A percentile compares a stretch with the other conserved stretches of the same genome.
These are phyloP conservation scores for Galago senegalensis DNA, from an alignment of 2,797 vertebrate genomes.

Conservation along the genomic window DNA sequence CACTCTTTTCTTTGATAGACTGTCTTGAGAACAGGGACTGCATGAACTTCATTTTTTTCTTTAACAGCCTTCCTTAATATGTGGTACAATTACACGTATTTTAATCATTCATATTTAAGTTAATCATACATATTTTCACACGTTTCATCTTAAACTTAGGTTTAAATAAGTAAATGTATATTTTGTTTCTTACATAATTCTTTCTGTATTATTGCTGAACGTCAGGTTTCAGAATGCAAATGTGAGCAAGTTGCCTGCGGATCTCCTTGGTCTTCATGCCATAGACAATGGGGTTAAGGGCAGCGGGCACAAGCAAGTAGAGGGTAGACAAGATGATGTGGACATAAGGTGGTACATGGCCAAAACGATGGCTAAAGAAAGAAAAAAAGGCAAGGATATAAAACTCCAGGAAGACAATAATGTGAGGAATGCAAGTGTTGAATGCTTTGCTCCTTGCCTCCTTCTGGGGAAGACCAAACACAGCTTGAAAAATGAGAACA, in stretches of 20 bases:
- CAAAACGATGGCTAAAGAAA: constrained; percentile 82
- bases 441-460: constrained; percentile 74
- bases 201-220: background rate
- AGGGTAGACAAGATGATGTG: constrained; percentile 81
- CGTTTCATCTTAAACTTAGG: background rate
- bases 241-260: background rate
- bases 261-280: constrained; percentile 83
- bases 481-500: constrained; percentile 71
- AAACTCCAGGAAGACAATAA: constrained; percentile 81
- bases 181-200: background rate
- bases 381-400: constrained; percentile 82
- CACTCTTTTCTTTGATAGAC: background rate
- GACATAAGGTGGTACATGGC: constrained; percentile 62
- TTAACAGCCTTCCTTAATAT: background rate
- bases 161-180: background rate
- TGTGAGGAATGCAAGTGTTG: constrained; percentile 78
- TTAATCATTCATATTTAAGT: background rate
- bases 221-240: constrained; percentile 45
- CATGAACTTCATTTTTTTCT: background rate
- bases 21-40: background rate
- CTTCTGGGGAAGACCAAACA: constrained; percentile 79
- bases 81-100: background rate
- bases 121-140: background rate
- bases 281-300: constrained; percentile 83
- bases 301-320: constrained; percentile 81